Evolutionary conservation across 1,140 invertebrate species (phyloP).

Genomic region (Formica exsecta): DNA sequence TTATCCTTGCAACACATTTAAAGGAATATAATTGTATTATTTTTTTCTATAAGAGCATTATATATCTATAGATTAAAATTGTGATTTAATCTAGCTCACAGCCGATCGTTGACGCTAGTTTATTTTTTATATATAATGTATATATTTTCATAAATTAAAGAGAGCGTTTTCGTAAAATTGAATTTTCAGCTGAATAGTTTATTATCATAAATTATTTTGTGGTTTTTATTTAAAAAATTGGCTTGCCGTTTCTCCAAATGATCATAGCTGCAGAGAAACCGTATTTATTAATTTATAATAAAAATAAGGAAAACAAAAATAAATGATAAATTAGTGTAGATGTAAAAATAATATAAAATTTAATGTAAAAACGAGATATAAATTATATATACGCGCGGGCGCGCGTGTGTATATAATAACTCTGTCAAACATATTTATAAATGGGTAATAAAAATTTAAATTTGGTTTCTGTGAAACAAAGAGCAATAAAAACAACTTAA

Average conservation of each 20-base stretch:
- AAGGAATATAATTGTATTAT: constrained; percentile 1
- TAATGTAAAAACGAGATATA: neutral
- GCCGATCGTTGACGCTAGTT: too few relatives aligned
- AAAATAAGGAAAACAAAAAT: constrained; percentile 3
- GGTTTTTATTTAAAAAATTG: neutral
- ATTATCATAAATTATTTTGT: constrained; percentile 3
- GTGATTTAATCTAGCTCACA: neutral
- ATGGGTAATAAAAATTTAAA: constrained; percentile 34
- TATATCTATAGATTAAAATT: neutral
- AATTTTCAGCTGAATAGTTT: too few relatives aligned
- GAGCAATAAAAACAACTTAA: constrained; percentile 2
- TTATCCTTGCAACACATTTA: neutral
- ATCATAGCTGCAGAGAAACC: neutral
- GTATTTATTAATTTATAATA: neutral
- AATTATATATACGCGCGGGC: neutral
- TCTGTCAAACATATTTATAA: neutral
- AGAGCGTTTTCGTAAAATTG: too few relatives aligned
- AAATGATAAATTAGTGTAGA: neutral
- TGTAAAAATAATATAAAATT: constrained; percentile 14
- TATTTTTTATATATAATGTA: too few relatives aligned
- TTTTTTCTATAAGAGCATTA: neutral
- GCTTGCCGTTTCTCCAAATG: neutral
- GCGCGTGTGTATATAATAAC: neutral
- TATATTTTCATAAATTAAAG: too few relatives aligned
- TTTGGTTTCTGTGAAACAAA: neutral